These are phyloP conservation scores for Atta cephalotes DNA, from an alignment of 1,140 invertebrate species.

Conservation along the genomic window DNA sequence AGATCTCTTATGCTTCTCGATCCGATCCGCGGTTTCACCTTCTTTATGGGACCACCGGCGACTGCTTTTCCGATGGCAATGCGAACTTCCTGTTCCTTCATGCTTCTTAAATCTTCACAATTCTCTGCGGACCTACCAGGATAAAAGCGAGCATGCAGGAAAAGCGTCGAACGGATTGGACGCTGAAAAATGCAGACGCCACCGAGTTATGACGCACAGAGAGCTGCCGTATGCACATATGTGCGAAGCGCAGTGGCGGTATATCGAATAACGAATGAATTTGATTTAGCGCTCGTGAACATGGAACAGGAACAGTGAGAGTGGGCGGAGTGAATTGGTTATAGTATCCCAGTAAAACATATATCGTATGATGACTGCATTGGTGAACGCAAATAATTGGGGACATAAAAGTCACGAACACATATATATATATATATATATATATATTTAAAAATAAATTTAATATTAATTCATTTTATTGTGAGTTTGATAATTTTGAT, in stretches of 20 bases:
- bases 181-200: conserved; percentile 57
- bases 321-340: background rate
- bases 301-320: background rate
- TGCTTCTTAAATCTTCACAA: conserved; percentile 40
- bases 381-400: conserved; percentile 1
- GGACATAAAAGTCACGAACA: background rate
- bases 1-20: background rate
- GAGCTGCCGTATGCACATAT: background rate
- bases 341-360: background rate
- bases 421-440: no score
- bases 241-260: background rate
- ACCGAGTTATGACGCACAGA: conserved; percentile 53
- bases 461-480: conserved; percentile 10
- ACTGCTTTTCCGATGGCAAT: conserved; percentile 7
- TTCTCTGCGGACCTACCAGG: conserved; percentile 25
- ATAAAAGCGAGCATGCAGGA: conserved; percentile 37
- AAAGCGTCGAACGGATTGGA: conserved; percentile 43
- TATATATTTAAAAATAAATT: background rate
- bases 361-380: background rate
- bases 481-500: background rate
- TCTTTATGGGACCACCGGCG: conserved; percentile 23
- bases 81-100: conserved; percentile 4
- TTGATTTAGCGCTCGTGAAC: conserved; percentile 40
- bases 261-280: conserved; percentile 61
- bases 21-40: conserved; percentile 15